Percentiles rank a stretch among this genome's conserved stretches.
Evolutionary conservation across 2,888 invertebrate species (phyloP).

Genomic region (Galeruca laticollis): DNA sequence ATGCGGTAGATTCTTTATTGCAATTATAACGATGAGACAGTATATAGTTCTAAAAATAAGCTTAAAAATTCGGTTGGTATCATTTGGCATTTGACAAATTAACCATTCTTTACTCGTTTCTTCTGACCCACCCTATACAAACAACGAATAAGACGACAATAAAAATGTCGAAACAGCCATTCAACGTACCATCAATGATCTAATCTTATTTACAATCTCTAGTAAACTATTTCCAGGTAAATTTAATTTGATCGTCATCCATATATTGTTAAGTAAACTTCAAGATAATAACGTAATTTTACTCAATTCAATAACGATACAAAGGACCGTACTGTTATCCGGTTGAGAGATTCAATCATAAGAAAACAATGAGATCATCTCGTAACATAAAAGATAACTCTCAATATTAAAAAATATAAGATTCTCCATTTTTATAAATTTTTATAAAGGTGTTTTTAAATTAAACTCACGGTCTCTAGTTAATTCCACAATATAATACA

Average conservation of each 20-base stretch:
- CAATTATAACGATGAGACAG: slow-evolving; percentile 1
- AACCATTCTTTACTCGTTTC: too few relatives aligned
- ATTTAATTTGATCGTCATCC: slow-evolving; percentile 10
- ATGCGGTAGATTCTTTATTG: background rate
- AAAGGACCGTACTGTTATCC: background rate
- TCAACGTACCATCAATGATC: slow-evolving; percentile 5
- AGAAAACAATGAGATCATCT: too few relatives aligned
- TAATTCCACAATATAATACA: too few relatives aligned
- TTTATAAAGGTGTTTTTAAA: too few relatives aligned
- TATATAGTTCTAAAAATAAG: background rate
- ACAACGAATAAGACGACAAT: background rate
- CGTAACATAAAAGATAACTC: too few relatives aligned
- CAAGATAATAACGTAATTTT: slow-evolving; percentile 4
- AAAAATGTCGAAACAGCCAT: slow-evolving; percentile 2
- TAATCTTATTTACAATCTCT: slow-evolving; percentile 11
- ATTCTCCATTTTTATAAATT: too few relatives aligned
- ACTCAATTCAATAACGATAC: background rate
- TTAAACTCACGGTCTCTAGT: too few relatives aligned
- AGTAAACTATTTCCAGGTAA: slow-evolving; percentile 14
- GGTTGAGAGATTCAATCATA: too few relatives aligned
- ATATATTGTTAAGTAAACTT: slow-evolving; percentile 9
- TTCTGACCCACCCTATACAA: background rate
- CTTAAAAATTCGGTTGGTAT: too few relatives aligned
- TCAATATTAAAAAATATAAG: too few relatives aligned
- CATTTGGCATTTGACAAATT: too few relatives aligned